phyloP scores from a whole-genome alignment of 2,888 invertebrate genomes.

The Drosophila quinaria region DNA sequence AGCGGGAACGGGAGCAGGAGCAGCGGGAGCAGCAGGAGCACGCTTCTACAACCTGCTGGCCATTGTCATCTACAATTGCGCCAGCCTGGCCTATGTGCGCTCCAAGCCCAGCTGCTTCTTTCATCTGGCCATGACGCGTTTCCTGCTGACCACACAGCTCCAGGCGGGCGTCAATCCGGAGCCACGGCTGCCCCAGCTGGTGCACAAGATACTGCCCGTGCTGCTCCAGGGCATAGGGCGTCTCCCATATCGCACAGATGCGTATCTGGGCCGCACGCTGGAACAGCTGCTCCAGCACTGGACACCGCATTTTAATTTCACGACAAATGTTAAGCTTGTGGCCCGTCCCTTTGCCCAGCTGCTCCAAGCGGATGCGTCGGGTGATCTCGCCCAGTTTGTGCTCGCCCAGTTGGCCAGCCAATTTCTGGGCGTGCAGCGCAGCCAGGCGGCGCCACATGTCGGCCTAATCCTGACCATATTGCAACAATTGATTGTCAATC shows the following conservation, averaged over 20 bases:
- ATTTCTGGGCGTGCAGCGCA: conserved; percentile 83
- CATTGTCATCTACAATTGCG: conserved; percentile 85
- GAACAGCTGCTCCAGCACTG: conserved; percentile 86
- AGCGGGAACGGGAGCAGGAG: no score
- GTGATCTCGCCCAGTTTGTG: conserved; percentile 75
- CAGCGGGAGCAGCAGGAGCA: not conserved
- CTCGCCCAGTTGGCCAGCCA: conserved; percentile 80
- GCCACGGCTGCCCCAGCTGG: conserved; percentile 85
- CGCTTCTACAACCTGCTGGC: conserved; percentile 85
- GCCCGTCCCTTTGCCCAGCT: conserved; percentile 83
- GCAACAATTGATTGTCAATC: conserved; percentile 72
- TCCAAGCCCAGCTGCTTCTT: conserved; percentile 86
- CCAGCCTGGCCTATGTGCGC: conserved; percentile 82
- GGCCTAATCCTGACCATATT: conserved; percentile 82
- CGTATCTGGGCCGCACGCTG: conserved; percentile 86
- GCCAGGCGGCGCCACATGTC: conserved; percentile 82
- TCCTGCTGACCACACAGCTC: conserved; percentile 86
- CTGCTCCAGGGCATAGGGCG: conserved; percentile 87
- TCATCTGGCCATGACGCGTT: conserved; percentile 86
- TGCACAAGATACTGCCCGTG: conserved; percentile 87
- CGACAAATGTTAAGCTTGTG: conserved; percentile 78
- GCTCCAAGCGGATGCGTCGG: conserved; percentile 75
- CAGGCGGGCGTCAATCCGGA: conserved; percentile 86
- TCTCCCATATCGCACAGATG: conserved; percentile 86
- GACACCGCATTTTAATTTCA: conserved; percentile 84